Evolutionary conservation across 2,888 invertebrate genomes (phyloP).

Genomic region (Himalopsyche japonica): DNA sequence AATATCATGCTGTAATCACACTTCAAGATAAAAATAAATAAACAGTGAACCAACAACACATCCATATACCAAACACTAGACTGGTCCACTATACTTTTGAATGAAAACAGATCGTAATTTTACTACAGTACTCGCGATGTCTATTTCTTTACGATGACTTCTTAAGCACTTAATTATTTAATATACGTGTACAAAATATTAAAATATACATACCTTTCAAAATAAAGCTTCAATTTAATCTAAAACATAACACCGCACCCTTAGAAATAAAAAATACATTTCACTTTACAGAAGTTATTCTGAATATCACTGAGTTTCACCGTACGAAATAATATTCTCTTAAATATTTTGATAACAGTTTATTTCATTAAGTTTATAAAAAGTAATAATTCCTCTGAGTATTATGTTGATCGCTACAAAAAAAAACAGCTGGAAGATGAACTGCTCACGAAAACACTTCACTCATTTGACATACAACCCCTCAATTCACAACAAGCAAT

Average conservation of each 20-base stretch:
- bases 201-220: constrained; percentile 13
- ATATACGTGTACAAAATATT: neutral
- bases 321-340: neutral
- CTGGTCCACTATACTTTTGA: neutral
- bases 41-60: neutral
- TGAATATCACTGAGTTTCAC: constrained; percentile 4
- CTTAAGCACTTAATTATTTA: neutral
- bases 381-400: constrained; percentile 9
- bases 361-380: neutral
- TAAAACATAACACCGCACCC: constrained; percentile 25
- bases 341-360: neutral
- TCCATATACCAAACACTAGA: neutral
- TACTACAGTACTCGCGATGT: neutral
- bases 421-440: constrained; percentile 24
- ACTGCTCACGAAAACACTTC: constrained; percentile 11
- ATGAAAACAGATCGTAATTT: neutral
- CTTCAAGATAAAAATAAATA: neutral
- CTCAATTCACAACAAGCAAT: constrained; percentile 30
- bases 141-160: neutral
- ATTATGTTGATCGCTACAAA: constrained; percentile 2
- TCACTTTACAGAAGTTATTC: constrained; percentile 3
- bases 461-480: constrained; percentile 16
- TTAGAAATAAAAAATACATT: constrained; percentile 30
- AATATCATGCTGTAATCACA: neutral
- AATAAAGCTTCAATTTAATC: constrained; percentile 15